Percentiles rank a stretch among this genome's conserved stretches.
phyloP scores from a whole-genome alignment of 2,888 invertebrate genomes.

The Cremastinae sp. region DNA sequence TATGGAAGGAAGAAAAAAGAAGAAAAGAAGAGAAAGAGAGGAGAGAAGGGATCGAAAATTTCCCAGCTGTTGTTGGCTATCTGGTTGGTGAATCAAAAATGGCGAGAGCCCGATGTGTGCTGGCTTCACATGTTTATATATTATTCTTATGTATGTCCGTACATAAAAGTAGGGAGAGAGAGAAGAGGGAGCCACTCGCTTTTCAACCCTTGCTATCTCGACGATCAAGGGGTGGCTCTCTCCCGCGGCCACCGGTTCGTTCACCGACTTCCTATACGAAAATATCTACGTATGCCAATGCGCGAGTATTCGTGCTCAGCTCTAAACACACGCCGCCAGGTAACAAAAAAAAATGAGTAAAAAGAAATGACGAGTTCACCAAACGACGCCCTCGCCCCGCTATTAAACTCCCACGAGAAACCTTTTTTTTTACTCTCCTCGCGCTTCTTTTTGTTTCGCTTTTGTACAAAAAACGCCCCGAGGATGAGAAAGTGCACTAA shows the following conservation, averaged over 20 bases:
- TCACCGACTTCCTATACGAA: conserved; percentile 50
- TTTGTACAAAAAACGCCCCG: neutral
- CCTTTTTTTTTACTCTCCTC: conserved; percentile 16
- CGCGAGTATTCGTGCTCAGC: conserved; percentile 1
- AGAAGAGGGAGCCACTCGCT: conserved; percentile 56
- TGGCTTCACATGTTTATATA: conserved; percentile 33
- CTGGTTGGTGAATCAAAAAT: conserved; percentile 75
- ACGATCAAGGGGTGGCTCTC: conserved; percentile 68
- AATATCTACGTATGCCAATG: conserved; percentile 12
- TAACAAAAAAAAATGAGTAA: conserved; percentile 45
- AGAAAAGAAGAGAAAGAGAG: conserved; percentile 50
- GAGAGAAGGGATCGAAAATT: conserved; percentile 70
- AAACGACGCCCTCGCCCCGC: conserved; percentile 29
- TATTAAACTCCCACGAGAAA: conserved; percentile 55
- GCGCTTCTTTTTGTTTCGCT: neutral
- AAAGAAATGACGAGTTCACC: conserved; percentile 54
- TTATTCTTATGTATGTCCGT: conserved; percentile 38
- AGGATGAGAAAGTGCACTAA: neutral
- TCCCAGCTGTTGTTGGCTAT: conserved; percentile 78
- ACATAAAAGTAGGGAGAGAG: conserved; percentile 46
- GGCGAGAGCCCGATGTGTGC: conserved; percentile 66
- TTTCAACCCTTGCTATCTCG: conserved; percentile 79
- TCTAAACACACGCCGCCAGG: conserved; percentile 40
- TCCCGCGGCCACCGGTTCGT: conserved; percentile 58
- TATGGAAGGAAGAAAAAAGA: conserved; percentile 48